These are phyloP conservation scores for Belonocnema kinseyi DNA, from an alignment of 1,140 invertebrate species.

Conservation along the genomic window DNA sequence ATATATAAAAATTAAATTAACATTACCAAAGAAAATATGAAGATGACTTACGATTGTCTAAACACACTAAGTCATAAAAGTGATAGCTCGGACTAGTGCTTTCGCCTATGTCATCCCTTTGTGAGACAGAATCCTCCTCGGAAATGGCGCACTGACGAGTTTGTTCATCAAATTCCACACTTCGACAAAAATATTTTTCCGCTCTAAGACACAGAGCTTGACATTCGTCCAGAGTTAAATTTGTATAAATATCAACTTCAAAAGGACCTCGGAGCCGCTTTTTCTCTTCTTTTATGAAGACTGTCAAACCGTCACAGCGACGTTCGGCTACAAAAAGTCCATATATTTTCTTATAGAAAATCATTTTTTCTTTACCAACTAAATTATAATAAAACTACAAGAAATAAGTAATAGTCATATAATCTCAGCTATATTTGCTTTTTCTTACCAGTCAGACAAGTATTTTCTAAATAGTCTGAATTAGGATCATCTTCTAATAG, in stretches of 20 bases:
- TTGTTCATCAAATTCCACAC: slow-evolving; percentile 92
- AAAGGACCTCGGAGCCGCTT: slow-evolving; percentile 90
- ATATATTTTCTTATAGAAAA: slow-evolving; percentile 36
- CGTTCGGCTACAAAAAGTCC: slow-evolving; percentile 80
- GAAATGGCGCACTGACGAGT: slow-evolving; percentile 89
- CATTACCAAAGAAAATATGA: slow-evolving; percentile 23
- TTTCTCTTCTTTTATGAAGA: slow-evolving; percentile 92
- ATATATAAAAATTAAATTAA: slow-evolving; percentile 2
- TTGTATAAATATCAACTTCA: slow-evolving; percentile 89
- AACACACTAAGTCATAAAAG: slow-evolving; percentile 89
- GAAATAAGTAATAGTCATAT: slow-evolving; percentile 14
- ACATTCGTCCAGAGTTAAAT: slow-evolving; percentile 90
- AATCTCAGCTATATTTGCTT: slow-evolving; percentile 26
- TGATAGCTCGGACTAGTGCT: slow-evolving; percentile 88
- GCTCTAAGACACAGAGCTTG: slow-evolving; percentile 86
- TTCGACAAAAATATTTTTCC: slow-evolving; percentile 91
- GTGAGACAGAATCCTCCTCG: slow-evolving; percentile 91
- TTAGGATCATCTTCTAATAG: slow-evolving; percentile 89
- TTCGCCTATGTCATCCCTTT: slow-evolving; percentile 88
- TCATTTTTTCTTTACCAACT: too few species aligned
- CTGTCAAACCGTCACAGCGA: slow-evolving; percentile 88
- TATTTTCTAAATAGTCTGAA: slow-evolving; percentile 93
- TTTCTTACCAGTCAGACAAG: slow-evolving; percentile 86
- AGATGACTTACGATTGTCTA: slow-evolving; percentile 88
- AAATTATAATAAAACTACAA: too few species aligned